Conservation (phyloP, 2,113 vertebrate genomes). For the Oreochromis spilurus region DNA sequence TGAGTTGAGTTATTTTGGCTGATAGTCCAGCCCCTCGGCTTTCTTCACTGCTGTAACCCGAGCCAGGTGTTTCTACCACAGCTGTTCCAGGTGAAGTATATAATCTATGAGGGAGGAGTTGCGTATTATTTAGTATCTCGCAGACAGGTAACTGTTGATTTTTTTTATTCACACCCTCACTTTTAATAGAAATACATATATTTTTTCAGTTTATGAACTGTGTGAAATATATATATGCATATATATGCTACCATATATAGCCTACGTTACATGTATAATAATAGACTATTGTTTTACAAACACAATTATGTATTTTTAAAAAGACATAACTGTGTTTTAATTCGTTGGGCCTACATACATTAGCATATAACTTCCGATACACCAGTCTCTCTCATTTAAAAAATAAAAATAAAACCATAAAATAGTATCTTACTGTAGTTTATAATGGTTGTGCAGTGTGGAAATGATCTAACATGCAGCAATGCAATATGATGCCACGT, state of each 20-base stretch:
- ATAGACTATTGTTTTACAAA: not conserved
- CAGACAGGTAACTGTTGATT: not conserved
- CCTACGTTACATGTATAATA: not conserved
- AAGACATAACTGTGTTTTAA: too few species aligned
- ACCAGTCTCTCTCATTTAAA: not conserved
- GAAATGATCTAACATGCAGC: not conserved
- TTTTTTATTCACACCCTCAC: not conserved
- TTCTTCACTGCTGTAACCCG: slow-evolving; percentile 52
- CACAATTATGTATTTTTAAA: too few species aligned
- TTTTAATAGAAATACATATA: not conserved
- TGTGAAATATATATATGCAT: not conserved
- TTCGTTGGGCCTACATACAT: too few species aligned
- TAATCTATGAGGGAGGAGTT: not conserved
- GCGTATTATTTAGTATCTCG: not conserved
- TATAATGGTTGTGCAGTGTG: not conserved
- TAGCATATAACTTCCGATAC: not conserved
- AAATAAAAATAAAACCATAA: not conserved
- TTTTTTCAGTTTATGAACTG: not conserved
- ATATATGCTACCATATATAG: not conserved
- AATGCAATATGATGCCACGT: not conserved
- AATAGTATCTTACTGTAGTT: not conserved
- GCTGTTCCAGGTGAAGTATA: slow-evolving; percentile 47
- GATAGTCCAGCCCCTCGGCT: slow-evolving; percentile 58
- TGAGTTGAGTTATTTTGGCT: slow-evolving; percentile 1
- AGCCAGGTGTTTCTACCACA: slow-evolving; percentile 61